Percentiles rank a stretch among this genome's conserved stretches.
Conservation (phyloP, 2,113 vertebrate genomes). For the Ameiurus melas region DNA sequence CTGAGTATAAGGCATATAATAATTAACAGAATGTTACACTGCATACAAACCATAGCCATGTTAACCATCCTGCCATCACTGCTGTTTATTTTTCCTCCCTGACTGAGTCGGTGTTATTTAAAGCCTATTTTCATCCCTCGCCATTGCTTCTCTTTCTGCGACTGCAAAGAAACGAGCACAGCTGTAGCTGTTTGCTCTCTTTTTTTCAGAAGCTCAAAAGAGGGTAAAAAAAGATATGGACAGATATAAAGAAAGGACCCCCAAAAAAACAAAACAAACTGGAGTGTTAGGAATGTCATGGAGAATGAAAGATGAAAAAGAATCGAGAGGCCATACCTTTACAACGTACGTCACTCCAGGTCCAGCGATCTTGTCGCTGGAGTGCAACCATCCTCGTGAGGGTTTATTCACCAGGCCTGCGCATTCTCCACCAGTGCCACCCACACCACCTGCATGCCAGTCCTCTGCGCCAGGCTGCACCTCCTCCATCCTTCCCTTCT, state of each 20-base stretch:
- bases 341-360: conserved; percentile 95
- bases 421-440: conserved; percentile 41
- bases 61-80: neutral
- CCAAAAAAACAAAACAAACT: neutral
- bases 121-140: conserved; percentile 57
- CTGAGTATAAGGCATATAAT: neutral
- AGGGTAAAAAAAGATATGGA: neutral
- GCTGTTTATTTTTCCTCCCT: conserved; percentile 45
- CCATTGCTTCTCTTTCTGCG: conserved; percentile 55
- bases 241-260: neutral
- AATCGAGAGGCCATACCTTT: conserved; percentile 82
- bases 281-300: neutral
- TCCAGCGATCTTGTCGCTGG: conserved; percentile 93
- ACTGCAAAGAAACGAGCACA: conserved; percentile 58
- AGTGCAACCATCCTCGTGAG: conserved; percentile 86
- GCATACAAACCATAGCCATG: conserved; percentile 13
- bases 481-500: conserved; percentile 82
- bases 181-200: conserved; percentile 60
- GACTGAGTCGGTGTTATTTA: conserved; percentile 63
- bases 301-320: neutral
- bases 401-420: conserved; percentile 79
- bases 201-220: neutral
- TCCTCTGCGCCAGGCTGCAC: conserved; percentile 77
- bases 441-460: conserved; percentile 73
- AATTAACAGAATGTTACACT: neutral